Evolutionary conservation across 2,888 invertebrate species (phyloP), one percentile per base, ranked within the genome.

Genomic region (Coleophora deauratella): DNA sequence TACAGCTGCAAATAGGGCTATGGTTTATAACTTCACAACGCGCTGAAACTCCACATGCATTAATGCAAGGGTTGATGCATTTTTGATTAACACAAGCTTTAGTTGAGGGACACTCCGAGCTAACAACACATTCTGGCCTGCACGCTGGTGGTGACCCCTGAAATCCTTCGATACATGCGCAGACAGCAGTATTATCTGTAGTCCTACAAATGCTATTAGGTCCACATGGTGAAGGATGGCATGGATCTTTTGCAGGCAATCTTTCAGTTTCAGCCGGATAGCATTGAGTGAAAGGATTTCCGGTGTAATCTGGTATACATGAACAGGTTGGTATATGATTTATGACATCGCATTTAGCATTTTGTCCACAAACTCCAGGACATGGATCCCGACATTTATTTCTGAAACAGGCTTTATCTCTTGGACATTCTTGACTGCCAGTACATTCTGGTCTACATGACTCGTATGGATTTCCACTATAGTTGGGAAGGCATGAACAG

Each of bases 1-100:
- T 91, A 62, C 96, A 96, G 51, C 91, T 92, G 65, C 96, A 96
- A 44, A 95, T 91, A 10, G 95, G 95, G 65, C 94, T 94, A 63
- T 96, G 95, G 66, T 93, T 93, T 28, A 94, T 89, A 1, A 95
- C 93, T 56, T 91, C 90, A 68, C 96, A 96, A 31, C 90, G 79
- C 1, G 95, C 94, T 42, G 89, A 89, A 14, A 89, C 75, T 9
- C 95, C 95, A 68, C 95, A 95, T 27, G 93, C 91, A 45, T 93
- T 93, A 0, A 91, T 90, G 56, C 95, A 96, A 11, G 95, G 95
- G 77, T 95, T 93, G 0, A 90, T 86, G 69, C 95, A 95, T 72
- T 91, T 93, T 60, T 91, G 91, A 70, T 92, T 94, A 27, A 93
- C 89, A 57, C 95, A 95, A n/a, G 94, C 92, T 70, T 90, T 90